A percentile compares a stretch with the other conserved stretches of the same genome.
Conservation (phyloP, 2,113 vertebrate species). For the Apteryx owenii region DNA sequence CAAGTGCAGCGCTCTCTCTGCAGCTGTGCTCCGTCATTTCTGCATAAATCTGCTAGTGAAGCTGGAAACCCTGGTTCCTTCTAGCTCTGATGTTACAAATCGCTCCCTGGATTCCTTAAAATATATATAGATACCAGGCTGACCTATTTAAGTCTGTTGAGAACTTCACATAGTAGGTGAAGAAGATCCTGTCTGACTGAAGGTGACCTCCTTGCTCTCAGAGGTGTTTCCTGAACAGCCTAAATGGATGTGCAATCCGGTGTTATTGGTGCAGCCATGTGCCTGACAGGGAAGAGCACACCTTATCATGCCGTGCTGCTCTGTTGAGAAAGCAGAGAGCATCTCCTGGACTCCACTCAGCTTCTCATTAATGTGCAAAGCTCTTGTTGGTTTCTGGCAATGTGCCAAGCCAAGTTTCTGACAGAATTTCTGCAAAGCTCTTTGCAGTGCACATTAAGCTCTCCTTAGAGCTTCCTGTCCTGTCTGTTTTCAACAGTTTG, state of each 20-base stretch:
- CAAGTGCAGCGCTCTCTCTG: background rate
- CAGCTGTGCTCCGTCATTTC: background rate
- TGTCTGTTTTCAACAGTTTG: background rate
- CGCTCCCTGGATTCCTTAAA: background rate
- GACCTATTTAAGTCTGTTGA: background rate
- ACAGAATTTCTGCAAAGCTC: background rate
- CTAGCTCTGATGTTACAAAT: background rate
- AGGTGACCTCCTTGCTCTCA: background rate
- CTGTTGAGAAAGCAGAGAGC: background rate
- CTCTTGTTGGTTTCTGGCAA: background rate
- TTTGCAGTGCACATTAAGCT: background rate
- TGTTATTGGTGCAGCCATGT: fast-evolving
- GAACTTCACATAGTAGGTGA: background rate
- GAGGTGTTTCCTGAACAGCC: background rate
- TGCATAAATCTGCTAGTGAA: background rate
- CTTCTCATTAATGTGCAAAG: background rate
- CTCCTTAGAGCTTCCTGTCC: background rate
- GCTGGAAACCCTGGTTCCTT: background rate
- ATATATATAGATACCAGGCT: background rate
- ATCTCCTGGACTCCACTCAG: background rate
- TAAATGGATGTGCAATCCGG: background rate
- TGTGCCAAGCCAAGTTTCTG: background rate
- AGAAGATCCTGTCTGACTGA: fast-evolving
- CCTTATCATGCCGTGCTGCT: fast-evolving
- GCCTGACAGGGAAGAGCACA: background rate